Conservation (phyloP, 37 sponge, comb jelly and placozoan genomes). For the Aplysina aerophoba region DNA sequence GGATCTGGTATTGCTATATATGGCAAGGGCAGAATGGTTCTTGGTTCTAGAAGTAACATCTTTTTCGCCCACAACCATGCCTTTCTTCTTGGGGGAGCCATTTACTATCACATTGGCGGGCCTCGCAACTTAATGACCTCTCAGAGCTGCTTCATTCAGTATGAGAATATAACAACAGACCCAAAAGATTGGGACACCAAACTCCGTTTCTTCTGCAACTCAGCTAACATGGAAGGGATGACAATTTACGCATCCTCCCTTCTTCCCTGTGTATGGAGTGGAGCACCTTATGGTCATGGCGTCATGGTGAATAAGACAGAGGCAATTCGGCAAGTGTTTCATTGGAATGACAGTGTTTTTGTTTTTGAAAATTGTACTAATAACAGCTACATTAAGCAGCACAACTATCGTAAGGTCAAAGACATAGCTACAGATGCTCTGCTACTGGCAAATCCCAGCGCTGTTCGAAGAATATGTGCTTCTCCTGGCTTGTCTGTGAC, state of each 20-base stretch:
- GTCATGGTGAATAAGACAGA: neutral
- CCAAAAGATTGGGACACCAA: neutral
- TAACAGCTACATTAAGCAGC: neutral
- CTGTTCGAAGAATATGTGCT: too few species aligned
- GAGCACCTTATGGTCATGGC: constrained; percentile 5
- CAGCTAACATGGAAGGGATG: neutral
- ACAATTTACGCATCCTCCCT: neutral
- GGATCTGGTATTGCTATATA: constrained; percentile 2
- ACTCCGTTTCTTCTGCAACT: neutral
- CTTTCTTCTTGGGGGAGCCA: neutral
- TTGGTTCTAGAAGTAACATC: neutral
- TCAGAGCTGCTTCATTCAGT: constrained; percentile 12
- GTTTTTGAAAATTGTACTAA: neutral
- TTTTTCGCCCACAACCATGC: neutral
- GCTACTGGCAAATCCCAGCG: too few species aligned
- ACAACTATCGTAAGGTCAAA: neutral
- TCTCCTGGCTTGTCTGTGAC: too few species aligned
- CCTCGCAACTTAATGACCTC: neutral
- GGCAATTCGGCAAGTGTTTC: neutral
- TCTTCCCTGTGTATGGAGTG: neutral
- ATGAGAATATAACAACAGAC: neutral
- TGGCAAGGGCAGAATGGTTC: constrained; percentile 1
- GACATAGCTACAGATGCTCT: neutral
- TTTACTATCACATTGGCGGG: neutral
- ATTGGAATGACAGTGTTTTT: neutral